These are phyloP conservation scores for Neoaliturus tenellus DNA, from an alignment of 2,888 invertebrate genomes.

Conservation along the genomic window DNA sequence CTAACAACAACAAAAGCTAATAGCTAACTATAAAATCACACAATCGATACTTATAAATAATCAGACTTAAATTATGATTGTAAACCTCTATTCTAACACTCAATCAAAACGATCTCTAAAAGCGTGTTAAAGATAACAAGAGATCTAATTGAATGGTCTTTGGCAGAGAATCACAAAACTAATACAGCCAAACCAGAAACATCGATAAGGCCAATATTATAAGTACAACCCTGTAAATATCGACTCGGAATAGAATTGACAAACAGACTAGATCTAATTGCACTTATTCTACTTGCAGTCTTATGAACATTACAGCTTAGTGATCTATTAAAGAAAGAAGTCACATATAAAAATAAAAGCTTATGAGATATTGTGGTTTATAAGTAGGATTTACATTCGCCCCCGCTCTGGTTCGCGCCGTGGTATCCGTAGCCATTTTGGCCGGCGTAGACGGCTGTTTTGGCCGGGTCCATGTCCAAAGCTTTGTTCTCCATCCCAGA, in stretches of 20 bases:
- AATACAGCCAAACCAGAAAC: neutral
- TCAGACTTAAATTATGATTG: neutral
- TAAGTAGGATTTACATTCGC: constrained; percentile 82
- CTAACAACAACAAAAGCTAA: constrained; percentile 17
- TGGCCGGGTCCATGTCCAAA: constrained; percentile 88
- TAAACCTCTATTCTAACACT: neutral
- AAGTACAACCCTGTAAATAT: constrained; percentile 12
- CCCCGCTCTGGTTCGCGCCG: constrained; percentile 80
- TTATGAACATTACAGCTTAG: constrained; percentile 35
- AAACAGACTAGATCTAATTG: constrained; percentile 19
- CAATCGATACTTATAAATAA: neutral
- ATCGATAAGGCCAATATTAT: constrained; percentile 24
- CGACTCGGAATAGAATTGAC: neutral
- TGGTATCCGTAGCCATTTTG: constrained; percentile 93
- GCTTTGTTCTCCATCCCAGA: constrained; percentile 95
- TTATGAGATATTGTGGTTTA: constrained; percentile 26
- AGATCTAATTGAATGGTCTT: neutral
- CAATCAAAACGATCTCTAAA: neutral
- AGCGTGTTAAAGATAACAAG: neutral
- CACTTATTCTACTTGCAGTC: constrained; percentile 40
- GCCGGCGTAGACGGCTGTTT: constrained; percentile 88
- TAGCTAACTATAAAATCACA: neutral
- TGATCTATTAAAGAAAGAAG: constrained; percentile 12
- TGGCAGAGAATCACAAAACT: neutral
- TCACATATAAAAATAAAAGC: constrained; percentile 26